Base-by-base conservation (phyloP, 2,797 vertebrate genomes). In the Sarcoramphus papa region DNA sequence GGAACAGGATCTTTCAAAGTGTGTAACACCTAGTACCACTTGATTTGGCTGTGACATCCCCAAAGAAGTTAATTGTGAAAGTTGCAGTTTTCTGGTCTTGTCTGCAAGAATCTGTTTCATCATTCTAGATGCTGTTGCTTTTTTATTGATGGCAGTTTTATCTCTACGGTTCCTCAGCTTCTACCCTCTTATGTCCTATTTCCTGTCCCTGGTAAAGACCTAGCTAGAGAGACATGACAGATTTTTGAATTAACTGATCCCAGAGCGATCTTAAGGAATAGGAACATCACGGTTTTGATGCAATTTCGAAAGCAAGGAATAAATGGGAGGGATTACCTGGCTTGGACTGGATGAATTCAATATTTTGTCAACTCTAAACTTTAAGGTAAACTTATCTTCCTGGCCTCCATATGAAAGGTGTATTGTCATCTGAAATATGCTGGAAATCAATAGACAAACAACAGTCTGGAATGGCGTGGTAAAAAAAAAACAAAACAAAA, bases 21-120 rank as follows among this genome's bases (percentile, higher is more conserved):
- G 11, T 27, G 27, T 37, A 31, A 19, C 22, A 7, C 11, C 24
- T 51, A 9, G 13, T 14, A 7, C 7, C 2, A 0, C 31, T 74
- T 40, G 57, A 10, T 67, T 69, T 56, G 72, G 19, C 47, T 88
- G 33, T 31, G 28, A 13, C 10, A 7, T 14, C 24, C 17, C 37
- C 45, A 25, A 1, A 67, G 24, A 48, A 22, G 14, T 45, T 17
- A 47, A 35, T 13, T 57, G n/a, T 40, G 23, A n/a, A 64, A 27
- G 19, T 0, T 80, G 33, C 7, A 23, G 22, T 1, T 40, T 51
- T 88, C 35, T 56, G 64, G 10, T 45, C 19, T 14, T 33, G 33
- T 31, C 53, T 64, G 13, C 35, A 25, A 45, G 15, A n/a, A 31
- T 15, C 19, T 11, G 7, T 65, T 90, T 60, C 1, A 3, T 47